These are phyloP conservation scores for Heliconius congener DNA, from an alignment of 1,140 invertebrate species.

Conservation along the genomic window DNA sequence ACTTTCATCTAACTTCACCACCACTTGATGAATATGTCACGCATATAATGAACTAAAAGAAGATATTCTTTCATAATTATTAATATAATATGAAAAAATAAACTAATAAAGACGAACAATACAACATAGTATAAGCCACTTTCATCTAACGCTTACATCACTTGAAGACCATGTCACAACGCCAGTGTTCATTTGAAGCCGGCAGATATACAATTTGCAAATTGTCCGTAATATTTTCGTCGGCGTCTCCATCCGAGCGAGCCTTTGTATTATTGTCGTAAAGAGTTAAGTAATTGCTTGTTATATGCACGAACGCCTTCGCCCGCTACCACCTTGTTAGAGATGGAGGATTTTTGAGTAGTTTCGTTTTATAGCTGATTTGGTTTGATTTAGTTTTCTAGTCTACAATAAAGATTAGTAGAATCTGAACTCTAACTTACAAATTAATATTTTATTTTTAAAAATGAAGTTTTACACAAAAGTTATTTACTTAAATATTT, in stretches of 20 bases:
- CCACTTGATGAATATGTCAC: too few species aligned
- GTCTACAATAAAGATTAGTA: too few species aligned
- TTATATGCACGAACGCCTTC: slow-evolving; percentile 35
- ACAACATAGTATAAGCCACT: background rate
- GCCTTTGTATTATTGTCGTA: slow-evolving; percentile 27
- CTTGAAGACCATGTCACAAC: background rate
- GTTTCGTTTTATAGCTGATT: slow-evolving; percentile 1
- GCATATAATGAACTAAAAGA: too few species aligned
- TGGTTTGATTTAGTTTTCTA: too few species aligned
- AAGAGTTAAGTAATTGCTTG: slow-evolving; percentile 43
- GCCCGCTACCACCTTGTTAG: slow-evolving; percentile 30
- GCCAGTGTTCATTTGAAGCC: background rate
- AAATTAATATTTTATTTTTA: too few species aligned
- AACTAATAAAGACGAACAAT: background rate
- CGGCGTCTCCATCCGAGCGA: slow-evolving; percentile 21
- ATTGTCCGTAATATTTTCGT: slow-evolving; percentile 40
- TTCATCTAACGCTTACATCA: background rate
- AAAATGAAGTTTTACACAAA: too few species aligned
- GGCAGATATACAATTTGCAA: slow-evolving; percentile 41
- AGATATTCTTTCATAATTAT: too few species aligned
- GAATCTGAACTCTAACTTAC: too few species aligned
- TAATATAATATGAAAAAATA: background rate
- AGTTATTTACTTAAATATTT: too few species aligned
- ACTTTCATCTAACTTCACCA: too few species aligned
- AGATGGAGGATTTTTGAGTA: slow-evolving; percentile 14